phyloP scores from a whole-genome alignment of 2,888 invertebrate genomes.

The Kuschelorhynchus macadamiae region DNA sequence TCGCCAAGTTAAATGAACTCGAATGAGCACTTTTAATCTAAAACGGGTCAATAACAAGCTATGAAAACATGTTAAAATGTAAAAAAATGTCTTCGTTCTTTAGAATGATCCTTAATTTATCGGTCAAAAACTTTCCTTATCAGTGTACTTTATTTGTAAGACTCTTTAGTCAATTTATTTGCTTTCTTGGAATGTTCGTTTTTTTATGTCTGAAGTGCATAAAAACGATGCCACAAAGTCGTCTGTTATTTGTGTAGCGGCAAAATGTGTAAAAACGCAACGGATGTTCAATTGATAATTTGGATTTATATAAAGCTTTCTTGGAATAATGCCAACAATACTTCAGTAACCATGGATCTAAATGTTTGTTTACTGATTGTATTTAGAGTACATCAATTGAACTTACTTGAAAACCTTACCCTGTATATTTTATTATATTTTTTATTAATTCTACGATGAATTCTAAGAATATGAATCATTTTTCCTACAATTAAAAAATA shows the following conservation, averaged over 20 bases:
- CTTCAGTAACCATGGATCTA: no score
- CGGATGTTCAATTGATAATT: conserved; percentile 34
- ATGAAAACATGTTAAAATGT: conserved; percentile 59
- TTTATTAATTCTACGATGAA: no score
- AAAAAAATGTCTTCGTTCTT: conserved; percentile 57
- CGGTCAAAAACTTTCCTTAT: conserved; percentile 65
- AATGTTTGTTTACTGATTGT: no score
- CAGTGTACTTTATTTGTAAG: conserved; percentile 48
- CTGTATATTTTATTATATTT: background rate
- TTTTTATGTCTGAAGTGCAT: conserved; percentile 46
- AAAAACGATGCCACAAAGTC: conserved; percentile 30
- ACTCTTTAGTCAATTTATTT: conserved; percentile 44
- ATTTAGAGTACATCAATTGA: background rate
- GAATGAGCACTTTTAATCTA: conserved; percentile 60
- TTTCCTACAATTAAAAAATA: no score
- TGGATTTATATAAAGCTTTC: no score
- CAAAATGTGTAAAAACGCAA: conserved; percentile 26
- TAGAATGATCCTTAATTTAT: conserved; percentile 65
- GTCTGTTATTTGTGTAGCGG: conserved; percentile 32
- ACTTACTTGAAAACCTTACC: background rate
- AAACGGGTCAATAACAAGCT: conserved; percentile 65
- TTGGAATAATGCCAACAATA: background rate
- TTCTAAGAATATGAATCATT: no score
- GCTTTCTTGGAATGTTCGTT: conserved; percentile 39
- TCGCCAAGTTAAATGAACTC: conserved; percentile 64